phyloP scores from a whole-genome alignment of 2,113 vertebrate genomes.

The Ciconia stormi region DNA sequence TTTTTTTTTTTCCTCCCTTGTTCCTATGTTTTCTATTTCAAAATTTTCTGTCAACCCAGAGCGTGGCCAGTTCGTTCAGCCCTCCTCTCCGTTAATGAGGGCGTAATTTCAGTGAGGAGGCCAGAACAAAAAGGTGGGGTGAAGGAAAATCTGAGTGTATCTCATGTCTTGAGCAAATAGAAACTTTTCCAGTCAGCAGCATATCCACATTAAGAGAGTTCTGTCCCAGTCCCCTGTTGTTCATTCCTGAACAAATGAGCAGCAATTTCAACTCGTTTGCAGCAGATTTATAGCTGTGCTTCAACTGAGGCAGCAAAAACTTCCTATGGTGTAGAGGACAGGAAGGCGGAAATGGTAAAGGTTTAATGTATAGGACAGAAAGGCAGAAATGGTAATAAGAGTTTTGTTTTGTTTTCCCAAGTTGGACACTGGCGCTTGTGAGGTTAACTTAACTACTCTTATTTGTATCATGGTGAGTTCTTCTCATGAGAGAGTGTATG shows the following conservation, averaged over 20 bases:
- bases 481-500: not conserved
- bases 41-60: not conserved
- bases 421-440: not conserved
- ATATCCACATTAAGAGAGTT: not conserved
- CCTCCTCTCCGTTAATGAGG: not conserved
- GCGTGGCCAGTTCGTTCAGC: not conserved
- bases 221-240: not conserved
- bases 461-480: not conserved
- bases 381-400: not conserved
- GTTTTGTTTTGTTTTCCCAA: not conserved
- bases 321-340: not conserved
- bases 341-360: not conserved
- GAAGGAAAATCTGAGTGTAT: not conserved
- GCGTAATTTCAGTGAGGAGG: not conserved
- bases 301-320: not conserved
- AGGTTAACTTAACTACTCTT: not conserved
- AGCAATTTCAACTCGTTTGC: not conserved
- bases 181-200: not conserved
- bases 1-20: too few relatives aligned
- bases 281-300: not conserved
- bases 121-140: not conserved
- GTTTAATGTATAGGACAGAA: not conserved
- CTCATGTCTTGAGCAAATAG: not conserved
- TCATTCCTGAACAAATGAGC: not conserved
- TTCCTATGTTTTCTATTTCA: not conserved